Evolutionary conservation across 2,888 invertebrate species (phyloP).

Genomic region (Apocheima hispidaria): DNA sequence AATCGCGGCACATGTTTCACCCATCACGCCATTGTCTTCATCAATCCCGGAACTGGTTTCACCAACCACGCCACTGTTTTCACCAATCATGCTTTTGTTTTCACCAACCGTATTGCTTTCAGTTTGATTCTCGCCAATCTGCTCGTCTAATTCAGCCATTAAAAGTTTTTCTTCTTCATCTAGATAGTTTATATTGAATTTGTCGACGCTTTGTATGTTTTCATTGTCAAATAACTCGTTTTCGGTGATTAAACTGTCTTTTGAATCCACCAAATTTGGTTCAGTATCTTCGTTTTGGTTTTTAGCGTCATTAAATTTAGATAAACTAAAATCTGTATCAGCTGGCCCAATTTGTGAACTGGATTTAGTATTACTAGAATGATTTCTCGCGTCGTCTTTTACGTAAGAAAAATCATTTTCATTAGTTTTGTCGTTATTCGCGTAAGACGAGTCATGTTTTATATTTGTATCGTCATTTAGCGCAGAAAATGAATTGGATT

Average conservation of each 20-base stretch:
- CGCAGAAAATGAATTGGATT: neutral
- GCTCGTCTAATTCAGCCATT: constrained; percentile 57
- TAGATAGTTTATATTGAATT: constrained; percentile 45
- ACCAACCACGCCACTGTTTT: constrained; percentile 1
- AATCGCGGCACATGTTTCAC: no score
- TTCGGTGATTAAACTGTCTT: constrained; percentile 3
- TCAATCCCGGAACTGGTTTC: neutral
- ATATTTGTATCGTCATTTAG: neutral
- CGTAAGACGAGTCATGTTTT: neutral
- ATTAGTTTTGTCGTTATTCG: neutral
- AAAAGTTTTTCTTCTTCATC: constrained; percentile 56
- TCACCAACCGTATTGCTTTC: constrained; percentile 4
- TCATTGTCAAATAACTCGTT: neutral
- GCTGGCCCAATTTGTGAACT: neutral
- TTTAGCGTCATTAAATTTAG: constrained; percentile 2
- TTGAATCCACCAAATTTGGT: constrained; percentile 2
- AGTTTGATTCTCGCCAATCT: constrained; percentile 48
- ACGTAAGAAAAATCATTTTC: no score
- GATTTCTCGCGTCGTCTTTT: constrained; percentile 9
- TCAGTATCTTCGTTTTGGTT: neutral
- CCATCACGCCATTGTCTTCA: constrained; percentile 4
- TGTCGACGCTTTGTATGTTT: constrained; percentile 24
- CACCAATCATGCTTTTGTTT: constrained; percentile 14
- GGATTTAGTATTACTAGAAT: neutral
- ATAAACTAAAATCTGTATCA: neutral